These are phyloP conservation scores for Lates calcarifer DNA, from an alignment of 2,113 vertebrate species.

Conservation along the genomic window DNA sequence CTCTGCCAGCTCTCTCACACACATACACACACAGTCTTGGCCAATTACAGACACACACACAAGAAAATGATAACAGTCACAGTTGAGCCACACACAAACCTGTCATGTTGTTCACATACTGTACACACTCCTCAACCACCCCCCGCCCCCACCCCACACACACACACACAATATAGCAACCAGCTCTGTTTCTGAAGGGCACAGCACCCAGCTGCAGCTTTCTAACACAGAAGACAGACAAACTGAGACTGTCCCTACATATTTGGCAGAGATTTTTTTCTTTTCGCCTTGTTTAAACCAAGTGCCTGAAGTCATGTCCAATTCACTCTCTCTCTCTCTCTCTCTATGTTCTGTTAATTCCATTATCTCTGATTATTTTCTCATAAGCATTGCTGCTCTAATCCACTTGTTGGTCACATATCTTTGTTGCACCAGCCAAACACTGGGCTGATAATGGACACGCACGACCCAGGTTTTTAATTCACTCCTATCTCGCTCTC, in stretches of 20 bases:
- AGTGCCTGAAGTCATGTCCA: constrained; percentile 63
- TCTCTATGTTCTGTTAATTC: constrained; percentile 67
- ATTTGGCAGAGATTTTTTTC: constrained; percentile 45
- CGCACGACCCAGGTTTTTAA: constrained; percentile 54
- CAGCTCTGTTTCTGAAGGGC: constrained; percentile 65
- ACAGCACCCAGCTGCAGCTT: constrained; percentile 64
- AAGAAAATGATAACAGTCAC: constrained; percentile 62
- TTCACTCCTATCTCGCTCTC: constrained; percentile 36
- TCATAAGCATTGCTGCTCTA: constrained; percentile 69
- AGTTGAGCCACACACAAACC: constrained; percentile 39
- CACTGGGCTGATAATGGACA: constrained; percentile 62
- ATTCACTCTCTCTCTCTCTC: constrained; percentile 29
- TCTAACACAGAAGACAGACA: constrained; percentile 40
- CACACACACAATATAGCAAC: constrained; percentile 61
- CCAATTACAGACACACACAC: constrained; percentile 69
- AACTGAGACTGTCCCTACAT: constrained; percentile 19
- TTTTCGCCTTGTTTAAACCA: constrained; percentile 53
- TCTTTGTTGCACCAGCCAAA: constrained; percentile 66
- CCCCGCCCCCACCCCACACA: constrained; percentile 44
- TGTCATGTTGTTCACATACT: constrained; percentile 56
- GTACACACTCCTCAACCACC: constrained; percentile 51
- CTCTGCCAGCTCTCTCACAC: constrained; percentile 62
- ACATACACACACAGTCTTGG: constrained; percentile 25
- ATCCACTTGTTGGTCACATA: constrained; percentile 75
- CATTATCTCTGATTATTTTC: constrained; percentile 76